Base-by-base conservation (phyloP, 2,888 invertebrate species). In the Rhagonycha lutea region DNA sequence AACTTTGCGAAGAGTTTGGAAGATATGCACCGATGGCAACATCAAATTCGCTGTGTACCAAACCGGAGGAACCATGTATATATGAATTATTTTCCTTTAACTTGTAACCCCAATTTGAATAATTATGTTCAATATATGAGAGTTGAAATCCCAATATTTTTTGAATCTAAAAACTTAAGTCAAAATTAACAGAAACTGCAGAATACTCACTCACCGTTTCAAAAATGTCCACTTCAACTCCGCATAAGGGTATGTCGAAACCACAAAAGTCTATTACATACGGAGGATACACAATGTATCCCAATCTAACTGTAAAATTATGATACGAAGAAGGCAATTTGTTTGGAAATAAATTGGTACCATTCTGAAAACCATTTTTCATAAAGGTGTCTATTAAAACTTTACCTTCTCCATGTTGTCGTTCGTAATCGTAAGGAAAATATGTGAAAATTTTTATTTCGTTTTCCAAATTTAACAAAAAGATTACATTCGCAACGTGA, bases 291-390 rank as follows among this genome's bases (percentile, higher is more conserved):
- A 24, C 11, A 11, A 61, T 14, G 14, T 69, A 24, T 11, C n/a
- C 63, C n/a, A 73, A 3, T 14, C 26, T 67, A 12, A 75, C 32
- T 10, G 26, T 68, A 12, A 29, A 26, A 18, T 71, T 62, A n/a
- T 14, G 61, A 62, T 68, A 75, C 14, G 8, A 12, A 11, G 60
- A 9, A 5, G 74, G 74, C 4, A 68, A 10, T 24, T 75, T 71
- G 28, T 75, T 61, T 18, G 71, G 71, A 68, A 75, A 75, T 18
- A 75, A 71, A 14, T 75, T 23, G 8, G 26, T 12, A 10, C 47
- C 23, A 3, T 47, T n/a, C 14, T 24, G 23, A 10, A 75, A 24
- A 18, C 14, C 26, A 9, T 61, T 61, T 32, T 65, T n/a, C 28
- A 68, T 1, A 11, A 67, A 75, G 5, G 23, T 26, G 2, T 72